Percentiles rank a stretch among this genome's conserved stretches.
phyloP scores from a whole-genome alignment of 1,140 invertebrate genomes.

The Eumaeus atala region DNA sequence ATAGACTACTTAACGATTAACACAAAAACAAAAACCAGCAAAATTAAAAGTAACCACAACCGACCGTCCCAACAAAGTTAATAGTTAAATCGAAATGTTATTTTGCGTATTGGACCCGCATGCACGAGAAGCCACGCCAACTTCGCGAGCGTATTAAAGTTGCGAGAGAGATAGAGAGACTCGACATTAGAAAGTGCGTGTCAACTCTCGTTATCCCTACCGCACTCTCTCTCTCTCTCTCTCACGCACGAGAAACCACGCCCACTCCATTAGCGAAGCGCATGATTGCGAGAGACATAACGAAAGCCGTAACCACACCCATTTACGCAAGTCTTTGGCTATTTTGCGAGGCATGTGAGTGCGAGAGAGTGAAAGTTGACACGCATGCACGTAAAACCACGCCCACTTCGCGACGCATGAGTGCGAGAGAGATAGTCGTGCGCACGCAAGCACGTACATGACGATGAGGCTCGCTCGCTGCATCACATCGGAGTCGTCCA shows the following conservation, averaged over 20 bases:
- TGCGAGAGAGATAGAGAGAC: conserved; percentile 7
- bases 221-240: too few species aligned
- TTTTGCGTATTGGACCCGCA: conserved; percentile 1
- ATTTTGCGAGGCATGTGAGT: conserved; percentile 10
- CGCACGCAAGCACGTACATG: conserved; percentile 79
- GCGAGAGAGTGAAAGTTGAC: conserved; percentile 6
- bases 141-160: not conserved
- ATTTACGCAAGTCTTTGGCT: too few species aligned
- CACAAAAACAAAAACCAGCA: conserved; percentile 6
- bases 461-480: conserved; percentile 88
- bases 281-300: too few species aligned
- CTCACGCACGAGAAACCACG: too few species aligned
- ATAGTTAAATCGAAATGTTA: conserved; percentile 7
- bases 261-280: too few species aligned
- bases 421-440: conserved; percentile 23
- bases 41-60: not conserved
- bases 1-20: conserved; percentile 4
- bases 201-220: too few species aligned
- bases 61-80: not conserved
- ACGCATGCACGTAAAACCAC: conserved; percentile 1
- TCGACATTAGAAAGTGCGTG: not conserved
- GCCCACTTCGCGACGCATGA: conserved; percentile 17
- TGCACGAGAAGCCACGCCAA: conserved; percentile 3
- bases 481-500: conserved; percentile 85
- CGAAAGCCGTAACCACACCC: too few species aligned